phyloP scores from a whole-genome alignment of 2,797 vertebrate species.

The Pitangus sulphuratus region DNA sequence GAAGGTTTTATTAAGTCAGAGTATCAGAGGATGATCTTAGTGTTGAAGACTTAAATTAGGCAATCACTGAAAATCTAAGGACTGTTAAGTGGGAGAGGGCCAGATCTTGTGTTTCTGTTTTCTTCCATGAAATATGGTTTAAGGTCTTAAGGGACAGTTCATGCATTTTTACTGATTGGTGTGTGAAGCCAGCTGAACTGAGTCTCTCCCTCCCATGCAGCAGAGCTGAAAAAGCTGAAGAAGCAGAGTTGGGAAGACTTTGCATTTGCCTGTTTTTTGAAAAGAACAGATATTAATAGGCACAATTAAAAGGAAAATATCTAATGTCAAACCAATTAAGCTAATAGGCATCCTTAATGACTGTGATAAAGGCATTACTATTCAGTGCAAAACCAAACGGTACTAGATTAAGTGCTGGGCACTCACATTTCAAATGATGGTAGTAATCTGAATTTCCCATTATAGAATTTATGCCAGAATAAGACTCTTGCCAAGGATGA shows the following conservation, averaged over 20 bases:
- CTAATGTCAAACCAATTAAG: constrained; percentile 57
- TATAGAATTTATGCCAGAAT: constrained; percentile 80
- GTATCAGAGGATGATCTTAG: constrained; percentile 25
- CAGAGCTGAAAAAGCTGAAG: background rate
- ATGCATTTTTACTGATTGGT: constrained; percentile 23
- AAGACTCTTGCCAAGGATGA: constrained; percentile 76
- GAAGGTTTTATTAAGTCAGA: constrained; percentile 39
- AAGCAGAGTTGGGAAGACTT: background rate
- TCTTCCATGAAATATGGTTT: constrained; percentile 55
- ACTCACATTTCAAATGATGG: constrained; percentile 82
- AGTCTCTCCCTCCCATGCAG: background rate
- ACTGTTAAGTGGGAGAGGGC: background rate
- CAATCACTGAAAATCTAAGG: constrained; percentile 26
- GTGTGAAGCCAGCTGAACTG: constrained; percentile 16
- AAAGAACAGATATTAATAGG: constrained; percentile 30
- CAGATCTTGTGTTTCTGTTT: constrained; percentile 40
- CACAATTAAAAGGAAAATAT: constrained; percentile 42
- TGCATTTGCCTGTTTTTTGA: constrained; percentile 36
- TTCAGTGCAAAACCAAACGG: constrained; percentile 73
- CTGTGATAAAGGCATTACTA: constrained; percentile 58
- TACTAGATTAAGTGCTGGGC: constrained; percentile 75
- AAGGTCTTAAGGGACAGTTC: constrained; percentile 14
- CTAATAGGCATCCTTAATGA: constrained; percentile 49
- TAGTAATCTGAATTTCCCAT: constrained; percentile 88
- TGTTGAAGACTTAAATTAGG: constrained; percentile 43